A percentile compares a stretch with the other conserved stretches of the same genome.
phyloP scores from a whole-genome alignment of 2,797 vertebrate species.

The Mormyrops attenuatus region DNA sequence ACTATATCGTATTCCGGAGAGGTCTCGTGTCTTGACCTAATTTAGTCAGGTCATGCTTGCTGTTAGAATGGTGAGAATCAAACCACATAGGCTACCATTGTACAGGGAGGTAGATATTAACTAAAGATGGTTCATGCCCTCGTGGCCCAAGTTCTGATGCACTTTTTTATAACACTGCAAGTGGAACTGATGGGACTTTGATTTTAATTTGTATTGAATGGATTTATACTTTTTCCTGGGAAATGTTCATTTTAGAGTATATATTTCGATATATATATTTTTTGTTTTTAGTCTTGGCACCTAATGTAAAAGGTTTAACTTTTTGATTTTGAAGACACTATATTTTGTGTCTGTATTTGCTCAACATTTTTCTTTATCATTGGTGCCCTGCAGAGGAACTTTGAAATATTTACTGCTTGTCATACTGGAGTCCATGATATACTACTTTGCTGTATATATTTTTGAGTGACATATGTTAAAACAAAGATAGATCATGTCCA shows the following conservation, averaged over 20 bases:
- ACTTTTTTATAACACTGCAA: slow-evolving; percentile 62
- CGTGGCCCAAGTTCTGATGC: slow-evolving; percentile 43
- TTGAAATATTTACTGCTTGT: slow-evolving; percentile 15
- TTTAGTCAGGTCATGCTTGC: slow-evolving; percentile 15
- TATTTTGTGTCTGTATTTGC: slow-evolving; percentile 45
- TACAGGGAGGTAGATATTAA: not conserved
- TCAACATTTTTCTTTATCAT: slow-evolving; percentile 18
- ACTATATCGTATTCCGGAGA: not conserved
- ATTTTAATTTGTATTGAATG: not conserved
- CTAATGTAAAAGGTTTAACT: slow-evolving; percentile 41
- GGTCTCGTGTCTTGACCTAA: not conserved
- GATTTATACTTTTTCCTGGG: slow-evolving; percentile 19
- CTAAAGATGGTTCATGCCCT: not conserved
- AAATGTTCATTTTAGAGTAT: slow-evolving; percentile 23
- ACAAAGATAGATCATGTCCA: slow-evolving; percentile 2
- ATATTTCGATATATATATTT: slow-evolving; percentile 33
- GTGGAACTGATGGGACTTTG: slow-evolving; percentile 48
- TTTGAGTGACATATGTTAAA: not conserved
- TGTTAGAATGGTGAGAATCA: slow-evolving; percentile 41
- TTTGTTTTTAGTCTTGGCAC: slow-evolving; percentile 28
- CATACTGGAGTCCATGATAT: not conserved
- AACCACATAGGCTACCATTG: slow-evolving; percentile 27
- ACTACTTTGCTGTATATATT: slow-evolving; percentile 7
- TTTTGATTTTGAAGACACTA: slow-evolving; percentile 47
- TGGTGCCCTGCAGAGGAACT: slow-evolving; percentile 8